These are phyloP conservation scores for Dromas ardeola DNA, from an alignment of 2,113 vertebrate genomes.

Conservation along the genomic window DNA sequence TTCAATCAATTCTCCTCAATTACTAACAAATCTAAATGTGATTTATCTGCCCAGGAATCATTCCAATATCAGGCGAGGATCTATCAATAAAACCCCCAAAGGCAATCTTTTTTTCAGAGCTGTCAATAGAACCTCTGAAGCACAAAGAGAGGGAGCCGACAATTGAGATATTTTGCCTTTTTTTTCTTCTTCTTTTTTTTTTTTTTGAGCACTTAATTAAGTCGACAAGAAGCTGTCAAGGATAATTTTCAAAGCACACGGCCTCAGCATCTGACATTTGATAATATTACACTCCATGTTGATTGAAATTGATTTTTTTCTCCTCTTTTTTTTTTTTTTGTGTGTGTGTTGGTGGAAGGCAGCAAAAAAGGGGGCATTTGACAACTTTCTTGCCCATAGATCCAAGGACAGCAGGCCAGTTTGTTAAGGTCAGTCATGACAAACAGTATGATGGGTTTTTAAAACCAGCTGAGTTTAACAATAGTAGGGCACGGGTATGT, in stretches of 20 bases:
- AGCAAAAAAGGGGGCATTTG: constrained; percentile 74
- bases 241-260: constrained; percentile 94
- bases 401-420: constrained; percentile 83
- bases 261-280: constrained; percentile 97
- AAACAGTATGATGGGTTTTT: constrained; percentile 80
- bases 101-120: constrained; percentile 92
- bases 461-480: constrained; percentile 75
- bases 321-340: neutral
- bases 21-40: constrained; percentile 99
- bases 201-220: constrained; percentile 97
- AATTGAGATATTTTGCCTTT: constrained; percentile 89
- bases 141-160: constrained; percentile 83
- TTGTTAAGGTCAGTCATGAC: constrained; percentile 80
- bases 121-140: constrained; percentile 93
- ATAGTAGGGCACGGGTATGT: constrained; percentile 48
- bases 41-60: constrained; percentile 99
- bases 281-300: constrained; percentile 99
- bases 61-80: constrained; percentile 95
- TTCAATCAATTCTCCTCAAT: constrained; percentile 96
- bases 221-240: constrained; percentile 98
- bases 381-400: constrained; percentile 87
- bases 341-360: constrained; percentile 32
- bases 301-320: constrained; percentile 99
- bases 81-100: constrained; percentile 93
- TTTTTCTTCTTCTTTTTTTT: constrained; percentile 66